Conservation (phyloP, 2,797 vertebrate species). For the Syngnathus acus region DNA sequence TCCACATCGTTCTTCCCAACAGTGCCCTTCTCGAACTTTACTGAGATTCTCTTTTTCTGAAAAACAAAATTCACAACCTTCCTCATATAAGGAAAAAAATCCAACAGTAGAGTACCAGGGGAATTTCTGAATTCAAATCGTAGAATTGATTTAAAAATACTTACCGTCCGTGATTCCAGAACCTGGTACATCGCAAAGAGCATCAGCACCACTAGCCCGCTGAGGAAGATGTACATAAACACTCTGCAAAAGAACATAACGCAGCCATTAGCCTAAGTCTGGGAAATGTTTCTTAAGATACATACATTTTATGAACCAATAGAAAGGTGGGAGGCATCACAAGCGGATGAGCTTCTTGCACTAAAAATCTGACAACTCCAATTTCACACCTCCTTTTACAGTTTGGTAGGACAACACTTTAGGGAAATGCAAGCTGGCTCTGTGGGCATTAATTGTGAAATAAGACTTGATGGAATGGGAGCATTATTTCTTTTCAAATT, state of each 20-base stretch:
- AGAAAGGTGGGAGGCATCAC: not conserved
- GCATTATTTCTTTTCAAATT: not conserved
- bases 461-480: not conserved
- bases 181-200: slow-evolving; percentile 69
- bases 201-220: slow-evolving; percentile 59
- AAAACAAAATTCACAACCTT: slow-evolving; percentile 6
- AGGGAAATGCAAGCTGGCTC: not conserved
- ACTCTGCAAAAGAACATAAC: slow-evolving; percentile 46
- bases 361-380: not conserved
- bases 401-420: not conserved
- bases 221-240: slow-evolving; percentile 74
- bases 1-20: slow-evolving; percentile 64
- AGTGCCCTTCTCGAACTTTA: slow-evolving; percentile 71
- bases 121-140: not conserved
- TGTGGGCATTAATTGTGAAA: not conserved
- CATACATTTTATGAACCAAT: not conserved
- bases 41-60: slow-evolving; percentile 65
- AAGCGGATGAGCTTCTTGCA: not conserved
- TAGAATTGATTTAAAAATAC: slow-evolving; percentile 12
- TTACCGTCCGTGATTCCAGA: slow-evolving; percentile 68
- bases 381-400: slow-evolving; percentile 1
- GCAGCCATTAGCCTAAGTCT: not conserved
- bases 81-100: not conserved
- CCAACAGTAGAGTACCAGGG: too few relatives aligned
- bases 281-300: not conserved